Evolutionary conservation across 2,888 invertebrate species (phyloP).

Genomic region (Ischnus inquisitorius): DNA sequence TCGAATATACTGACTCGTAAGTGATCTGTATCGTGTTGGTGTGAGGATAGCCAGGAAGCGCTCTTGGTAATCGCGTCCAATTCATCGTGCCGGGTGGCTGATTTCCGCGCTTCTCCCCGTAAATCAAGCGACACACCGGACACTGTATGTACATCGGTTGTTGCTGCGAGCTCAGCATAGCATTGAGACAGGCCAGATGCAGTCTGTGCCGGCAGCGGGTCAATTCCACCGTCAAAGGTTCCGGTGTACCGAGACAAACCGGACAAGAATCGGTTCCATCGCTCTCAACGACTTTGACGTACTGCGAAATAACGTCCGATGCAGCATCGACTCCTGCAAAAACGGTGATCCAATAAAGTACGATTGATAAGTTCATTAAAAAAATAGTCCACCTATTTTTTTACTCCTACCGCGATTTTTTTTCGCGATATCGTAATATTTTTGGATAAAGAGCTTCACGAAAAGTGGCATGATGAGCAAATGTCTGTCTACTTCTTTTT

Average conservation of each 20-base stretch:
- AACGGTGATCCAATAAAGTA: not conserved
- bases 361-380: not conserved
- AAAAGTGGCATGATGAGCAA: no score
- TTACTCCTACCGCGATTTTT: no score
- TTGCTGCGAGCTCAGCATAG: slow-evolving; percentile 90
- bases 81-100: slow-evolving; percentile 95
- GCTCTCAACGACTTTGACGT: slow-evolving; percentile 89
- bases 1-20: slow-evolving; percentile 88
- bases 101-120: slow-evolving; percentile 92
- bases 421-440: no score
- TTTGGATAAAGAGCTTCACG: no score
- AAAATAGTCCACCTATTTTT: no score
- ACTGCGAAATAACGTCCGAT: slow-evolving; percentile 89
- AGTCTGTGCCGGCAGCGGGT: slow-evolving; percentile 92
- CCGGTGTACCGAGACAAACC: slow-evolving; percentile 88
- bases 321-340: slow-evolving; percentile 86
- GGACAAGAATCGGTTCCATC: slow-evolving; percentile 92
- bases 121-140: slow-evolving; percentile 94
- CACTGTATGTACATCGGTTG: slow-evolving; percentile 92
- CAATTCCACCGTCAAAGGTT: slow-evolving; percentile 88
- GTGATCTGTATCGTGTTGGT: slow-evolving; percentile 93
- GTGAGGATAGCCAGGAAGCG: slow-evolving; percentile 90
- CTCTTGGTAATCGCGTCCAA: slow-evolving; percentile 90
- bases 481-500: no score
- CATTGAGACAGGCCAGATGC: slow-evolving; percentile 93